Conservation (phyloP, 2,888 invertebrate species). For the Antheraea yamamai region DNA sequence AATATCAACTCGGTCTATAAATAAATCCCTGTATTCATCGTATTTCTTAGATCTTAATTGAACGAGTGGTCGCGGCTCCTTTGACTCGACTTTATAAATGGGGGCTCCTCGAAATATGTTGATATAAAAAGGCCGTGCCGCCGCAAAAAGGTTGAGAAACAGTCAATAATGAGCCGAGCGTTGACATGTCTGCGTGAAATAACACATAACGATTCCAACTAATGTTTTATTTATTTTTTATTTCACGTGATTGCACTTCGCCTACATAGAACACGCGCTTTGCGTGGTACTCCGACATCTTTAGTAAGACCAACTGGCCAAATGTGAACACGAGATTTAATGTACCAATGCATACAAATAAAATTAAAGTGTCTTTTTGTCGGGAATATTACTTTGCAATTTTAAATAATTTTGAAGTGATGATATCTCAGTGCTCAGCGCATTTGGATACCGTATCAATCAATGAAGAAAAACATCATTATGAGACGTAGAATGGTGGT, state of each 20-base stretch:
- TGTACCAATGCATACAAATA: too few species aligned
- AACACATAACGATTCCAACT: neutral
- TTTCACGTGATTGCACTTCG: neutral
- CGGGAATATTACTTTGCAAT: too few species aligned
- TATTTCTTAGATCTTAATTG: slow-evolving; percentile 9
- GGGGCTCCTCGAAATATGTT: slow-evolving; percentile 4
- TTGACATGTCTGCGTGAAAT: slow-evolving; percentile 3
- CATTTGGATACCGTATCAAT: too few species aligned
- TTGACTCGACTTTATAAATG: slow-evolving; percentile 1
- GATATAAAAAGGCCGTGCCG: neutral
- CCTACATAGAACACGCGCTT: neutral
- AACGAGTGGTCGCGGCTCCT: neutral
- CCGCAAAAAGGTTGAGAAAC: slow-evolving; percentile 6
- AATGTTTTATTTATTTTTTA: neutral
- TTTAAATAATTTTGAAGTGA: too few species aligned
- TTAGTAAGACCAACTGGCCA: neutral
- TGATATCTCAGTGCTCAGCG: too few species aligned
- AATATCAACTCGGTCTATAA: neutral
- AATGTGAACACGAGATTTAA: neutral
- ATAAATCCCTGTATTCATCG: slow-evolving; percentile 1
- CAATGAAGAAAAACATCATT: too few species aligned
- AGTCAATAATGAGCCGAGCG: slow-evolving; percentile 1
- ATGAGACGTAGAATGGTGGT: too few species aligned
- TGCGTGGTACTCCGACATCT: neutral
- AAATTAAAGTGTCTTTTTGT: too few species aligned